Conservation (phyloP, 2,797 vertebrate species). For the Crenuchus spilurus region DNA sequence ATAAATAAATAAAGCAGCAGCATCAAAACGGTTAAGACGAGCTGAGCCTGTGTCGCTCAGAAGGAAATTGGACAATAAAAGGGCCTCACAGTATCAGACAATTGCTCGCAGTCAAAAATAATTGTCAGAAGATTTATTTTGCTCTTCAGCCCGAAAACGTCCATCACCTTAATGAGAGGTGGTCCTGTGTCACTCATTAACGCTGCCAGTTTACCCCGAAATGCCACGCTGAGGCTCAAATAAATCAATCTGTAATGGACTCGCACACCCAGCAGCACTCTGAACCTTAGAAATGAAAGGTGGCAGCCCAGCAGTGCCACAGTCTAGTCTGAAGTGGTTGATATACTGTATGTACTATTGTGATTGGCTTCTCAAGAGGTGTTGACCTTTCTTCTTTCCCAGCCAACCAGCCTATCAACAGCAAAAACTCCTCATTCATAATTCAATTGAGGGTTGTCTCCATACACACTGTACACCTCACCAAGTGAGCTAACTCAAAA, state of each 20-base stretch:
- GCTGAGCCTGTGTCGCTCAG: not conserved
- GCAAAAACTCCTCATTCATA: too few species aligned
- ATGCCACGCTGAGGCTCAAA: slow-evolving; percentile 31
- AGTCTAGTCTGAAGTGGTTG: not conserved
- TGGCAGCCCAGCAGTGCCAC: not conserved
- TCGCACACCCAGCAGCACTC: slow-evolving; percentile 6
- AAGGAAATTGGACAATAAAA: slow-evolving; percentile 3
- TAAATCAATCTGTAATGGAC: slow-evolving; percentile 37
- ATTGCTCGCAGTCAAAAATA: slow-evolving; percentile 30
- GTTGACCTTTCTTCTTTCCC: too few species aligned
- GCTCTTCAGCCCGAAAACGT: slow-evolving; percentile 16
- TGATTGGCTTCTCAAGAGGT: too few species aligned
- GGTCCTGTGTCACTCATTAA: slow-evolving; percentile 19
- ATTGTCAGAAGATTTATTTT: slow-evolving; percentile 38
- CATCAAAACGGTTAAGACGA: not conserved
- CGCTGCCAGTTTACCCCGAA: slow-evolving; percentile 31
- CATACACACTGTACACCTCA: too few species aligned
- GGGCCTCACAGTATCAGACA: not conserved
- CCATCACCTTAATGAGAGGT: slow-evolving; percentile 44
- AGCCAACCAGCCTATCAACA: too few species aligned
- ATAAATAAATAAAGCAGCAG: not conserved
- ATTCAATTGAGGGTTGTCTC: too few species aligned
- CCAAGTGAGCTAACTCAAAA: too few species aligned
- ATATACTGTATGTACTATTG: too few species aligned
- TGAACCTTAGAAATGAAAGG: slow-evolving; percentile 18